Percentiles rank a stretch among this genome's conserved stretches.
Conservation (phyloP, 2,888 invertebrate species). For the Frankliniella intonsa region DNA sequence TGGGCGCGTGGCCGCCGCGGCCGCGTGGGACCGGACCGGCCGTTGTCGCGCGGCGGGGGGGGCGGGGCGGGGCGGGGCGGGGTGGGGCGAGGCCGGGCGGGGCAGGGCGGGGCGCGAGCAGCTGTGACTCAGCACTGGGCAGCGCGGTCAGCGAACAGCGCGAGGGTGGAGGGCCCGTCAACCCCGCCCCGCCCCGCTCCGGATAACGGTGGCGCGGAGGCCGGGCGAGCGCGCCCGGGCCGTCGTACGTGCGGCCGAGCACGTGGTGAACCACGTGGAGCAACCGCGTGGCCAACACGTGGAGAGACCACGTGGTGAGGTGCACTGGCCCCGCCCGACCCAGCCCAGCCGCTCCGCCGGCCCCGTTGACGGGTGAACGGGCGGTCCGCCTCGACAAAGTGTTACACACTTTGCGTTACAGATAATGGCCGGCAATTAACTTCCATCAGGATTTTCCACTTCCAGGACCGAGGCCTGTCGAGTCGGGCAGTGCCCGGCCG, state of each 20-base stretch:
- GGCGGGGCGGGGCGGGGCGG: not conserved
- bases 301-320: not conserved
- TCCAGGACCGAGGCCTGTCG: too few species aligned
- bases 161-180: not conserved
- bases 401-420: too few species aligned
- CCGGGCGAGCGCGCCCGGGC: not conserved
- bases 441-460: too few species aligned
- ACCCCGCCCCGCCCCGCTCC: not conserved
- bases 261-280: not conserved
- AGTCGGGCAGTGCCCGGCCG: too few species aligned
- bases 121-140: not conserved
- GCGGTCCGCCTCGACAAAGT: too few species aligned
- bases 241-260: not conserved
- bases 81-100: not conserved
- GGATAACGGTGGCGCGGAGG: not conserved
- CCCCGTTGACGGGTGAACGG: not conserved
- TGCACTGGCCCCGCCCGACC: not conserved
- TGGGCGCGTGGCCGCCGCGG: too few species aligned
- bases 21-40: too few species aligned
- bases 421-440: too few species aligned
- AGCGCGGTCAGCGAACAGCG: too few species aligned
- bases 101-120: not conserved
- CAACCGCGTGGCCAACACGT: not conserved
- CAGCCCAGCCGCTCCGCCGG: not conserved
- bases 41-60: not conserved